Conservation (phyloP, 1,140 invertebrate genomes). For the Hylaeus volcanicus region DNA sequence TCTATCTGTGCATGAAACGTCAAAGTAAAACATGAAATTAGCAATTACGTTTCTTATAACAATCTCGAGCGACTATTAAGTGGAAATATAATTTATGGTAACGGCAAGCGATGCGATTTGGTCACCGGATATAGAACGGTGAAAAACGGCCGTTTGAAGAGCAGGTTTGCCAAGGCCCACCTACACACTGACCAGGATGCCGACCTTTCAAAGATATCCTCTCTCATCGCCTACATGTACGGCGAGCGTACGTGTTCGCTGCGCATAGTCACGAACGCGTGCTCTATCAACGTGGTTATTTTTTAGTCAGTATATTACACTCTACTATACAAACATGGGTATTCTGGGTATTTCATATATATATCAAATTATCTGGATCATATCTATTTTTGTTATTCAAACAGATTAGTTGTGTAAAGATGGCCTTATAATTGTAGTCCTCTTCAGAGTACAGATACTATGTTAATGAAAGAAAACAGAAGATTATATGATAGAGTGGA, state of each 20-base stretch:
- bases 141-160: constrained; percentile 29
- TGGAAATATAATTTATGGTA: constrained; percentile 12
- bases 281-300: not conserved
- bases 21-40: not conserved
- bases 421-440: no score
- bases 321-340: not conserved
- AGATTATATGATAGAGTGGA: no score
- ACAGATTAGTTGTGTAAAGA: no score
- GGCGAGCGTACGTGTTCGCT: not conserved
- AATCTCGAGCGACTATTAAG: not conserved
- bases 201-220: constrained; percentile 14
- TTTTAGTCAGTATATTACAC: not conserved
- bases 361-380: no score
- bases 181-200: constrained; percentile 8
- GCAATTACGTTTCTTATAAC: not conserved
- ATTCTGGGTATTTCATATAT: not conserved
- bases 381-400: no score
- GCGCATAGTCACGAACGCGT: not conserved
- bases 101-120: not conserved
- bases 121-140: not conserved
- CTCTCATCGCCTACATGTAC: not conserved
- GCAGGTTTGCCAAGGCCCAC: constrained; percentile 42
- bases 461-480: no score
- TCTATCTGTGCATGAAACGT: no score
- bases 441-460: no score